Base-by-base conservation (phyloP, 92 coral and sea anemone species). In the Zoanthus sociatus region DNA sequence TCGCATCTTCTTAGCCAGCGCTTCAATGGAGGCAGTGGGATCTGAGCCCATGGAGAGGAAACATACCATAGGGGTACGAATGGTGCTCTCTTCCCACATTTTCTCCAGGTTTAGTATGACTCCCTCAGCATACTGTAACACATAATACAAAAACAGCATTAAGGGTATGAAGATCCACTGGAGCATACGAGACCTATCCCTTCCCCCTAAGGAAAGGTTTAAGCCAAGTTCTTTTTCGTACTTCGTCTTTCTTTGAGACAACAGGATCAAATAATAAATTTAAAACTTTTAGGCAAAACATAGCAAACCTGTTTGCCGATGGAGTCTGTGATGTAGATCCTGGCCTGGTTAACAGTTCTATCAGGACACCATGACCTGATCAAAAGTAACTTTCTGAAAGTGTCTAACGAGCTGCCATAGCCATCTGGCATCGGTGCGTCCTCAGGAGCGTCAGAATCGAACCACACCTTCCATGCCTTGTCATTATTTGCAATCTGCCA, bases 361-460 rank as follows among this genome's bases (percentile, higher is more conserved):
- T 97, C 99, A 37, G 99, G 99, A 71, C 98, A 97, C 99, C 99
- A 97, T 7, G 99, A 96, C 20, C 99, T 75, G 78, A 97, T 95
- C 77, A 97, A 89, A 6, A 97, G 91, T 76, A 97, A 88, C 61
- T 97, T 97, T 73, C 99, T 87, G 83, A 91, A 97, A 4, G 99
- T 97, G 87, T 97, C 99, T 86, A 97, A 87, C 30, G 99, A 95
- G 64, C 96, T 96, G 61, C 93, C 94, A 87, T 97, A 97, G 47
- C 99, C 99, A 67, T 97, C 99, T 16, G 99, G 99, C 66, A 97
- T 92, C 0, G 98, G 96, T n/a, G 91, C 88, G 54, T 97, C 99
- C 60, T 97, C 99, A 10, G 99, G 99, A 0, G 98, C 91, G 61
- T 97, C 99, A 5, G 98, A 93, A 87, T 97, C 99, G 73, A 97